Evolutionary conservation across 23 tunicate genomes (phyloP).

Genomic region (Styela plicata): DNA sequence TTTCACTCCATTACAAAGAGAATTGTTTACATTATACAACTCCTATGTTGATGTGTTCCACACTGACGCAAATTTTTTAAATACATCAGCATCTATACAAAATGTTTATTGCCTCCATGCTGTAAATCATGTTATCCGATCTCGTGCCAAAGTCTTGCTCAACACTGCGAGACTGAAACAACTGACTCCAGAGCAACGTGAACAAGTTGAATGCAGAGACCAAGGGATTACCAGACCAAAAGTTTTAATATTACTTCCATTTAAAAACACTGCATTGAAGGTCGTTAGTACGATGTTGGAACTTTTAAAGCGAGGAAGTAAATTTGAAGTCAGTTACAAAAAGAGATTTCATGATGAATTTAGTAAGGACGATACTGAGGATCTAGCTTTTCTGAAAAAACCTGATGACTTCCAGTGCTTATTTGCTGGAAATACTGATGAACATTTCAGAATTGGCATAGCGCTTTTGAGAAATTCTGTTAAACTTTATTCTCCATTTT

Average conservation of each 20-base stretch:
- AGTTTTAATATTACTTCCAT: slow-evolving; percentile 69
- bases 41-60: slow-evolving; percentile 17
- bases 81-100: neutral
- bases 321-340: slow-evolving; percentile 51
- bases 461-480: slow-evolving; percentile 36
- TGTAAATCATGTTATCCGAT: slow-evolving; percentile 46
- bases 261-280: slow-evolving; percentile 41
- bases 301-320: slow-evolving; percentile 43
- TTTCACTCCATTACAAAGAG: slow-evolving; percentile 14
- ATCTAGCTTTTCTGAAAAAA: slow-evolving; percentile 25
- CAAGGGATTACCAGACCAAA: slow-evolving; percentile 75
- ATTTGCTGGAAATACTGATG: slow-evolving; percentile 86
- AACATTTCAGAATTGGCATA: slow-evolving; percentile 78
- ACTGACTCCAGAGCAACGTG: slow-evolving; percentile 40
- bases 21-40: slow-evolving; percentile 11
- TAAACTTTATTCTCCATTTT: slow-evolving; percentile 76
- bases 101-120: slow-evolving; percentile 46
- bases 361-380: slow-evolving; percentile 6
- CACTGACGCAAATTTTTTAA: neutral
- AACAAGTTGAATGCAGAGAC: slow-evolving; percentile 54
- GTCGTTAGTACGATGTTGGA: slow-evolving; percentile 49
- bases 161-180: slow-evolving; percentile 48
- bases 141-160: slow-evolving; percentile 29
- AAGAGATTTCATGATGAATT: slow-evolving; percentile 83
- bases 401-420: slow-evolving; percentile 67